Percentiles rank a stretch among this genome's conserved stretches.
These are phyloP conservation scores for Agriotes lineatus DNA, from an alignment of 2,888 invertebrate species.

Conservation along the genomic window DNA sequence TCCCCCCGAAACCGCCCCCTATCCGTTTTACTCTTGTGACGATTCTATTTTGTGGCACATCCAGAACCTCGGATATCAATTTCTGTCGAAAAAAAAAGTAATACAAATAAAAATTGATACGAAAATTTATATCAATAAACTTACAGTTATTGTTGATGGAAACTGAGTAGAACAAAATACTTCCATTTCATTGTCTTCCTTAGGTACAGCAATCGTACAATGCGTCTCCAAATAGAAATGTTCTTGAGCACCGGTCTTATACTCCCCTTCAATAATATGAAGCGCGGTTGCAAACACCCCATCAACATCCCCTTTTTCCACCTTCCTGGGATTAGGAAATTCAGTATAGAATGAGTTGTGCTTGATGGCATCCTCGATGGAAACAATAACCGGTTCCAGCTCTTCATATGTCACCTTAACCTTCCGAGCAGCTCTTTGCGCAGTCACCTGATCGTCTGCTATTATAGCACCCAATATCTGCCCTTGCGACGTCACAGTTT, in stretches of 20 bases:
- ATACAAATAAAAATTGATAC: neutral
- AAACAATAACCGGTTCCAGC: constrained; percentile 81
- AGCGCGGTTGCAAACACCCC: constrained; percentile 76
- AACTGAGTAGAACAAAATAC: constrained; percentile 87
- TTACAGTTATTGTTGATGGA: constrained; percentile 79
- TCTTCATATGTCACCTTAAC: constrained; percentile 89
- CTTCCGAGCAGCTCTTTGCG: constrained; percentile 85
- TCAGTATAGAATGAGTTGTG: constrained; percentile 77
- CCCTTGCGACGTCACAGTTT: constrained; percentile 82
- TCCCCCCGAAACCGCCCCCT: constrained; percentile 97
- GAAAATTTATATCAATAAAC: neutral
- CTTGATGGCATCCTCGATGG: constrained; percentile 90
- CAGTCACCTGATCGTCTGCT: constrained; percentile 81
- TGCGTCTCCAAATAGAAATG: constrained; percentile 97
- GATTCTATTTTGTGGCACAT: constrained; percentile 80
- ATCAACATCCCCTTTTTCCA: constrained; percentile 75
- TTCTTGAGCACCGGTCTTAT: constrained; percentile 90
- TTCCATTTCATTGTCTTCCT: constrained; percentile 88
- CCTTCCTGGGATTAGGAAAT: constrained; percentile 67
- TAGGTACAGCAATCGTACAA: constrained; percentile 77
- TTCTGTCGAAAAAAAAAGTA: constrained; percentile 65
- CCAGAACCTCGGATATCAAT: constrained; percentile 77
- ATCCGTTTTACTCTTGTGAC: constrained; percentile 85
- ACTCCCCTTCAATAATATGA: constrained; percentile 82
- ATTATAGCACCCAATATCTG: constrained; percentile 87